Base-by-base conservation (phyloP, 2,797 vertebrate species). In the Falco rusticolus region DNA sequence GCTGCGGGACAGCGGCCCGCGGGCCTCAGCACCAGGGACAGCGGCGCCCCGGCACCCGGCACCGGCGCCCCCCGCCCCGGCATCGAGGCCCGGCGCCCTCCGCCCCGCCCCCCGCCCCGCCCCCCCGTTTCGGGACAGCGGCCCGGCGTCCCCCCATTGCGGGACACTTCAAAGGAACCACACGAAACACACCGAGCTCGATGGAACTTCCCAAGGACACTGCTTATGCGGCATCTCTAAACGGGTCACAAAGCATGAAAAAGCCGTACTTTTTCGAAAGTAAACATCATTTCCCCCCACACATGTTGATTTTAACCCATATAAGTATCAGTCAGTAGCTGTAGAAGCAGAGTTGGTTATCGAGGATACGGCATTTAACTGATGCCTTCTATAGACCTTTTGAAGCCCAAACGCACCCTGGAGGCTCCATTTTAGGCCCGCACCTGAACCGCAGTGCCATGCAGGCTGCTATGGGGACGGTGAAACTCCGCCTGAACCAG, bases 101-200 rank as follows among this genome's bases (percentile, higher is more conserved):
- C 37, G 37, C 37, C 37, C 37, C 37, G 39, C 12, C 12, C 43
- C n/a, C 64, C 31, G 37, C 37, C 37, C 37, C 37, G 39, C 12
- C 12, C 43, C n/a, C 64, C 31, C 18, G 13, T 13, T 41, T 12
- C 41, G 41, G 43, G 43, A 43, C 43, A 43, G 43, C 43, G 43
- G 43, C 43, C 41, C 41, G 41, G 41, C 41, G 41, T 15, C 41
- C 41, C 14, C 41, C 41, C 60, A 14, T 26, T 9, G 25, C 7
- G 5, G 51, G 26, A 59, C 47, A 26, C 21, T 53, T 53, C 48
- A 19, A 41, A 48, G 17, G 26, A 48, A 16, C 20, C 17, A 15
- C 0, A 6, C 1, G 2, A 56, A 59, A 50, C 29, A 4, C 41
- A 20, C 7, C 2, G 2, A 25, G 43, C 50, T 34, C 5, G 0